phyloP scores from a whole-genome alignment of 1,140 invertebrate species.

The Capitella teleta region DNA sequence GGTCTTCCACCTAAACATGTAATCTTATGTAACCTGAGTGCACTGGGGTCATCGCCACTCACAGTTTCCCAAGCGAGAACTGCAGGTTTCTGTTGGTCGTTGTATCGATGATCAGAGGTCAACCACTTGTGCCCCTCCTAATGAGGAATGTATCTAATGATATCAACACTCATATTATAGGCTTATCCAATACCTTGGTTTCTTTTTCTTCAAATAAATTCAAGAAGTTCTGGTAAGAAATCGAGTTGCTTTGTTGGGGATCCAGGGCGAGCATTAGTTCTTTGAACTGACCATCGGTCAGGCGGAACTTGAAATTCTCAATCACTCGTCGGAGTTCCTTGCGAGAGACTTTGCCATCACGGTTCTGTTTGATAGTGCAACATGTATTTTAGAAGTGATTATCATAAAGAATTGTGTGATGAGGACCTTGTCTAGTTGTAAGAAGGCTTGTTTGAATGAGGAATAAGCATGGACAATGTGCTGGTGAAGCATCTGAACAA shows the following conservation, averaged over 20 bases:
- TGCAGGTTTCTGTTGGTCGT: constrained; percentile 29
- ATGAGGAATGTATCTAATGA: too few relatives aligned
- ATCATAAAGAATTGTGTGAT: neutral
- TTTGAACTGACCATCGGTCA: constrained; percentile 31
- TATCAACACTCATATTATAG: too few relatives aligned
- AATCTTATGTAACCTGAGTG: too few relatives aligned
- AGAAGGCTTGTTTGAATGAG: constrained; percentile 32
- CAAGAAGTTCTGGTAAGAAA: constrained; percentile 34
- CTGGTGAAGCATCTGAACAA: constrained; percentile 29
- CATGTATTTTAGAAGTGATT: too few relatives aligned
- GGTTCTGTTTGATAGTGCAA: constrained; percentile 18
- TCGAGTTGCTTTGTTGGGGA: constrained; percentile 23
- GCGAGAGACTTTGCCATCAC: constrained; percentile 28
- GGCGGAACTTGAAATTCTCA: constrained; percentile 28
- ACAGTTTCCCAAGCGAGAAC: constrained; percentile 37
- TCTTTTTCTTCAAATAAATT: constrained; percentile 23
- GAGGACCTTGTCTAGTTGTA: constrained; percentile 29
- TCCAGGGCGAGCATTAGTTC: constrained; percentile 28
- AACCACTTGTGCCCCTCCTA: constrained; percentile 34
- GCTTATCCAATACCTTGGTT: neutral
- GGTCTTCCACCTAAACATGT: constrained; percentile 29
- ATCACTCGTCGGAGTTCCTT: constrained; percentile 28
- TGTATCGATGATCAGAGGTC: constrained; percentile 29
- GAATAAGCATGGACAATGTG: constrained; percentile 26
- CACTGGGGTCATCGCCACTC: too few relatives aligned